Base-by-base conservation (phyloP, 2,113 vertebrate species). In the Rhegmatorhina hoffmannsi region DNA sequence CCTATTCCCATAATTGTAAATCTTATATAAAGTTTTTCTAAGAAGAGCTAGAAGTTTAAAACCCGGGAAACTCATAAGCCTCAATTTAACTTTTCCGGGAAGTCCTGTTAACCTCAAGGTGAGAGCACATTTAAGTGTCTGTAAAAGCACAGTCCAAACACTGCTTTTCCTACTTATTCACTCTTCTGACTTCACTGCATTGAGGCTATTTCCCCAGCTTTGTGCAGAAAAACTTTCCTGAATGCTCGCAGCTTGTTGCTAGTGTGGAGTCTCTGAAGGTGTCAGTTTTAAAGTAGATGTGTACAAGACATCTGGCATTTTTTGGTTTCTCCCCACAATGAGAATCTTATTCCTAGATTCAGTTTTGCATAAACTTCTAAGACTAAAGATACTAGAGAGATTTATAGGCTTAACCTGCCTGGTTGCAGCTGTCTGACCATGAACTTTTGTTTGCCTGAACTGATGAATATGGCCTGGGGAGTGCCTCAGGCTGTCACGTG, bases 271-370 rank as follows among this genome's bases (percentile, higher is more conserved):
- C 29, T 79, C 38, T 70, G 70, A 92, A 87, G 47, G 36, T 10
- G 2, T 64, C 17, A 16, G 28, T 84, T 92, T 91, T 82, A 84
- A 72, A 73, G n/a, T 69, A 68, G 26, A 58, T 75, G 49, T 60
- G 10, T 74, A 34, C 50, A 79, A 75, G 70, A 62, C 3, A 7
- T 52, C 60, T 81, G 80, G 24, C 46, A 59, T 82, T 79, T 81
- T 62, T 92, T 91, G 25, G 2, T 21, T 44, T 77, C 29, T 25
- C 6, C 7, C 5, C 5, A 20, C 8, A 8, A 24, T 0, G 0
- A 84, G 44, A 76, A 50, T 85, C 73, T 85, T 85, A 29, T 91
- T 85, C 13, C 79, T 87, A 23, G 25, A 28, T 90, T 92, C 36
- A 46, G 15, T 82, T 91, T 78, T 76, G 63, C 53, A 83, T 89